Base-by-base conservation (phyloP, 2,888 invertebrate species). In the Drosophila villosipedis region DNA sequence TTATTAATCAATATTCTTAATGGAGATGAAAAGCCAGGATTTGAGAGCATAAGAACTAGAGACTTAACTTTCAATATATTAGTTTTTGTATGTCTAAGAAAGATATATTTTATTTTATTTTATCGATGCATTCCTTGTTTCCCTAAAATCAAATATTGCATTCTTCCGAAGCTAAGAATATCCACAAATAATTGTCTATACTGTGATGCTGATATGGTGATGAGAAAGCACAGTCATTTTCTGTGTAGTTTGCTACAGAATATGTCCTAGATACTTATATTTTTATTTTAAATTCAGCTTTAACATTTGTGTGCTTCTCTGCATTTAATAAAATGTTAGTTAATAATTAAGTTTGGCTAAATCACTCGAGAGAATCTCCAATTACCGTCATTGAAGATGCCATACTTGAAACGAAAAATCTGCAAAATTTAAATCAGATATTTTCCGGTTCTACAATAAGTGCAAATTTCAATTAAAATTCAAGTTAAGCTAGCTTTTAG, bases 301-400 rank as follows among this genome's bases (percentile, higher is more conserved):
- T 10, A 16, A n/a, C 1, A 3, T 33, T 16, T 28, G 33, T 35
- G 19, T 30, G 33, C n/a, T 14, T 61, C 6, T 37, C n/a, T 22
- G 28, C 14, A 3, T n/a, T 25, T 2, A n/a, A 31, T 31, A 53
- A 65, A 68, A 61, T 31, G 43, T 65, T 59, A 59, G 54, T 41
- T 30, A 19, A 30, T 19, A 54, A 55, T 66, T 54, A 71, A 54
- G 57, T 49, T 60, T 55, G 54, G 33, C 10, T 50, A 62, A 59
- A 35, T 54, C 53, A n/a, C 22, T 54, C 61, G 62, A 54, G 30
- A 41, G 53, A 22, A 31, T 47, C n/a, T 25, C 55, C 55, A 76
- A 60, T 71, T 71, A 71, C 19, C 49, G 12, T 37, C 41, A 71
- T 53, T 62, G 54, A 54, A 65, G n/a, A 52, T 60, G 37, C 19